These are phyloP conservation scores for Calliopum simillimum DNA, from an alignment of 2,888 invertebrate genomes.

Conservation along the genomic window DNA sequence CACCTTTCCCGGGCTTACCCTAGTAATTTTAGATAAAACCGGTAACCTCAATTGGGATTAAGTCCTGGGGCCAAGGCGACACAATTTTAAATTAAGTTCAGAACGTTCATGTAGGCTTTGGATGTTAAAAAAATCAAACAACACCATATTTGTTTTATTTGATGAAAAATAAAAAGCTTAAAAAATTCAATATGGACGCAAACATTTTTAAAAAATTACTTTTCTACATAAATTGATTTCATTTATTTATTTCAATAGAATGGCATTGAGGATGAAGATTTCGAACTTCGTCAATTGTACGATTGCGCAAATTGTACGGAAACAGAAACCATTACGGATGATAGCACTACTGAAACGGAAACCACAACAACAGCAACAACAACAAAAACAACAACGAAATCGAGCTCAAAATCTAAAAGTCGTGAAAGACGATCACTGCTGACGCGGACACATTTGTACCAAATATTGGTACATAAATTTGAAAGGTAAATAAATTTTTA, in stretches of 20 bases:
- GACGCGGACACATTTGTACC: constrained; percentile 57
- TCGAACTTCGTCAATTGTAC: constrained; percentile 26
- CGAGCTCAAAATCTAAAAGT: background rate
- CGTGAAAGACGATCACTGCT: constrained; percentile 49
- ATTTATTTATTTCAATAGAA: constrained; percentile 35
- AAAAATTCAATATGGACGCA: too few species aligned
- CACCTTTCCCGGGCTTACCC: too few species aligned
- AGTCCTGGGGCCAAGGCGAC: too few species aligned
- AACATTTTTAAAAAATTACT: too few species aligned
- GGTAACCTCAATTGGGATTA: too few species aligned
- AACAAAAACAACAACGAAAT: background rate
- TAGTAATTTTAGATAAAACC: too few species aligned
- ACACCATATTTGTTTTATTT: too few species aligned
- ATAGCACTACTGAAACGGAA: constrained; percentile 12
- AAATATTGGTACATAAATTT: constrained; percentile 59
- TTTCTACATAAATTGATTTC: too few species aligned
- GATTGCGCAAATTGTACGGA: constrained; percentile 38
- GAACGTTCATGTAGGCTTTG: too few species aligned
- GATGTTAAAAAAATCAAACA: too few species aligned
- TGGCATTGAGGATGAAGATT: constrained; percentile 48
- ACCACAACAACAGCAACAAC: constrained; percentile 29
- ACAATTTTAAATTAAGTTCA: too few species aligned
- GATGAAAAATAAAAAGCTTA: too few species aligned
- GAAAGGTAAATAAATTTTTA: constrained; percentile 50
- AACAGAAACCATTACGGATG: constrained; percentile 18